Conservation (phyloP, 2,113 vertebrate species). For the Crotalus viridis region DNA sequence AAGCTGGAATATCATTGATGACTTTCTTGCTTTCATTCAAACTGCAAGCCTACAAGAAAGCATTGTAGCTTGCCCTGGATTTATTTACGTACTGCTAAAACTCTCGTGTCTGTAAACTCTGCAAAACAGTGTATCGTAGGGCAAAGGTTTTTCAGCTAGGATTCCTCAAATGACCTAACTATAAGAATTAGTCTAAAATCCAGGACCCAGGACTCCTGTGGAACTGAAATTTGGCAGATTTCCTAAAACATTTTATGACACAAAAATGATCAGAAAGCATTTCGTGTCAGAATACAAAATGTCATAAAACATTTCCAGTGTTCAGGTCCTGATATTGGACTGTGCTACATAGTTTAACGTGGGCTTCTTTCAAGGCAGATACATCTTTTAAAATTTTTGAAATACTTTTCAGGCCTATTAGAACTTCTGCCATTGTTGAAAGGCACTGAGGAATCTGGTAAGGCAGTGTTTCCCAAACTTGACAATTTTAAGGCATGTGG, state of each 20-base stretch:
- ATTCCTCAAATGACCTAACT: not conserved
- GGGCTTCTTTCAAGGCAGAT: not conserved
- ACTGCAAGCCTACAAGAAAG: not conserved
- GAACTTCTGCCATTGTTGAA: not conserved
- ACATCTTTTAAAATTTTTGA: not conserved
- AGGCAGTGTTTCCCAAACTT: not conserved
- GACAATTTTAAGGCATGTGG: too few species aligned
- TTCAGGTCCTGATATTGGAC: not conserved
- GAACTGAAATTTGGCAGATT: not conserved
- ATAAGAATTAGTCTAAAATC: not conserved
- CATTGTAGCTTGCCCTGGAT: not conserved
- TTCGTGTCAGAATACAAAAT: not conserved
- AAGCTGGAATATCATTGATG: not conserved
- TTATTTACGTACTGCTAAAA: not conserved
- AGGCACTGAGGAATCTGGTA: not conserved
- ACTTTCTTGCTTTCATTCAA: not conserved
- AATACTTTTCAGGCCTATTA: not conserved
- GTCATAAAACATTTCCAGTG: not conserved
- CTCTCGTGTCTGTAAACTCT: not conserved
- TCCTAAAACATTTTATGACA: not conserved
- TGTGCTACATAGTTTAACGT: not conserved
- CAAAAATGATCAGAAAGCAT: not conserved
- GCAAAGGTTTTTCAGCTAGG: not conserved
- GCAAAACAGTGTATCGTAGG: not conserved
- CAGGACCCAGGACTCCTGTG: not conserved